Percentiles rank a stretch among this genome's conserved stretches.
phyloP scores from a whole-genome alignment of 2,888 invertebrate species.

The Eretmocerus hayati region DNA sequence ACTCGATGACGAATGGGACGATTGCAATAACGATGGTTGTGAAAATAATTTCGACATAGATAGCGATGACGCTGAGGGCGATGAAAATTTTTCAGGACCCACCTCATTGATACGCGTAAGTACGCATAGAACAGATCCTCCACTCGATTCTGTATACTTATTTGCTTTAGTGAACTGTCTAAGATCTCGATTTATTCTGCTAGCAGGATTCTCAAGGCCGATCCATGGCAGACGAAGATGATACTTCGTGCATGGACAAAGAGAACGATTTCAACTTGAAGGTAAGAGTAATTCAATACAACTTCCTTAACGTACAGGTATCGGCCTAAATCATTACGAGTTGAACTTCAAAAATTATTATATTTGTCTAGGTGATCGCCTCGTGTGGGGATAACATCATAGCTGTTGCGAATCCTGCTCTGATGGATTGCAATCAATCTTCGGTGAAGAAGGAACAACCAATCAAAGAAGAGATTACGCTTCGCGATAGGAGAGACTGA shows the following conservation, averaged over 20 bases:
- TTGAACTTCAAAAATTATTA: not conserved
- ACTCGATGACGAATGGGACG: constrained; percentile 38
- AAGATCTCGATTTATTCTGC: constrained; percentile 9
- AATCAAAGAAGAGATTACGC: constrained; percentile 39
- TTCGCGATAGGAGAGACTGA: constrained; percentile 24
- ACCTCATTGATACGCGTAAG: constrained; percentile 12
- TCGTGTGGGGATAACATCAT: constrained; percentile 82
- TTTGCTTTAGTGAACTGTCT: no score
- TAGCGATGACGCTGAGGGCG: constrained; percentile 12
- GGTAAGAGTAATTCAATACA: no score
- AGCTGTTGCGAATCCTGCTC: constrained; percentile 81
- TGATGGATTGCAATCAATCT: constrained; percentile 46
- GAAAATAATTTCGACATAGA: constrained; percentile 15
- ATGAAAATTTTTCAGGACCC: constrained; percentile 11
- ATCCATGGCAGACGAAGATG: constrained; percentile 38
- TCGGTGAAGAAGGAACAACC: constrained; percentile 29
- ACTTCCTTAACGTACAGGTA: not conserved
- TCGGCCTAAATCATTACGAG: no score
- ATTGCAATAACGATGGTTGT: constrained; percentile 19
- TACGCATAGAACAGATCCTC: not conserved
- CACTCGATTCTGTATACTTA: no score
- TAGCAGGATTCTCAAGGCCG: constrained; percentile 32
- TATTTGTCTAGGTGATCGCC: constrained; percentile 63
- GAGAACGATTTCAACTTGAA: constrained; percentile 44
- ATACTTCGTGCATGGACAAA: constrained; percentile 34